Base-by-base conservation (phyloP, 2,888 invertebrate genomes). In the Balanococcus diminutus region DNA sequence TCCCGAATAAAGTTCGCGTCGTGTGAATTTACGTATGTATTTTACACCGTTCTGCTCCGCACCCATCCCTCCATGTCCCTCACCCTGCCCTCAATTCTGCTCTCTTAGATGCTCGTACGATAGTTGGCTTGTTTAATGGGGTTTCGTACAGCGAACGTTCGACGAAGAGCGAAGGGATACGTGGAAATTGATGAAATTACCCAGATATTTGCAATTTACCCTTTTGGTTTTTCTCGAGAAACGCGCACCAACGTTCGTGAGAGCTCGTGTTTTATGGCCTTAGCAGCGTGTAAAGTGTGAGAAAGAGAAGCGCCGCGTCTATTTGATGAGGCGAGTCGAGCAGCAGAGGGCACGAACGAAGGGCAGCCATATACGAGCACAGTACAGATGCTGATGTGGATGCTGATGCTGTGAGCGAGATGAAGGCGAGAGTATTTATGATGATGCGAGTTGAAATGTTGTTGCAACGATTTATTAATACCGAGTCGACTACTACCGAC, bases 1-100 rank as follows among this genome's bases (percentile, higher is more conserved):
- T 75, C n/a, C 32, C 75, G 75, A 75, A 75, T 75, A 75, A 75
- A 75, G 32, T 75, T 75, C 32, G 32, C 75, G 32, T 75, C 32
- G 75, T 28, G 75, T 9, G 32, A 75, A 75, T 75, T 75, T 36
- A 51, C 51, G 51, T 51, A 51, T 19, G 51, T 51, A 51, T 51
- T 51, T 51, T 19, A 51, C 19, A 51, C 51, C 42, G 5, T 11
- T 42, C n/a, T n/a, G n/a, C n/a, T n/a, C n/a, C n/a, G n/a, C n/a
- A n/a, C n/a, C n/a, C n/a, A n/a, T n/a, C n/a, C n/a, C n/a, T n/a
- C n/a, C n/a, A n/a, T n/a, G n/a, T n/a, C 36, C 42, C 42, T 6
- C 51, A 19, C 19, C 51, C 3, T 5, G n/a, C 19, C 19, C 19
- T 67, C 72, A n/a, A 9, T 6, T 22, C 22, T 11, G 22, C 8